A percentile compares a stretch with the other conserved stretches of the same genome.
Evolutionary conservation across 2,888 invertebrate species (phyloP).

Genomic region (Eupithecia abbreviata): DNA sequence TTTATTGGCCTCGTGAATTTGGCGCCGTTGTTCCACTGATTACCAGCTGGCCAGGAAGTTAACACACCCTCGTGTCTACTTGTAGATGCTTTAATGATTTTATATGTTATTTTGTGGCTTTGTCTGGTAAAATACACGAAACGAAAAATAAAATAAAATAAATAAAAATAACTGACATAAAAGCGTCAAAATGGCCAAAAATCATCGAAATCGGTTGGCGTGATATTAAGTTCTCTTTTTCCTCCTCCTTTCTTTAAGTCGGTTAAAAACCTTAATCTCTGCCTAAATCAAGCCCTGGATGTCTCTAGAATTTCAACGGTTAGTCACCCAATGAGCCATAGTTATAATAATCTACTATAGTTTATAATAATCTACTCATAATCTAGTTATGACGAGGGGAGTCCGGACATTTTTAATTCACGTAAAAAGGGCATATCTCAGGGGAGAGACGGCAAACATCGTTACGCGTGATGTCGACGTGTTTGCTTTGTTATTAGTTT

Average conservation of each 20-base stretch:
- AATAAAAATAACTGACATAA: too few relatives aligned
- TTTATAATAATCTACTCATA: slow-evolving; percentile 33
- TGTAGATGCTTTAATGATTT: slow-evolving; percentile 5
- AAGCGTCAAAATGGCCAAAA: too few relatives aligned
- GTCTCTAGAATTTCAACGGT: not conserved
- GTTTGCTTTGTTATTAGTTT: slow-evolving; percentile 40
- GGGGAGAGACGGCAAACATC: slow-evolving; percentile 76
- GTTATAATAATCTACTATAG: slow-evolving; percentile 5
- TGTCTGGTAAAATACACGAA: not conserved
- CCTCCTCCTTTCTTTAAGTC: too few relatives aligned
- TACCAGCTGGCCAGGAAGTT: slow-evolving; percentile 77
- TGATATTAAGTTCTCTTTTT: too few relatives aligned
- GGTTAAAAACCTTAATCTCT: not conserved
- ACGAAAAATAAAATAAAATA: too few relatives aligned
- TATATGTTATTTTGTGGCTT: not conserved
- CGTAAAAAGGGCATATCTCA: slow-evolving; percentile 76
- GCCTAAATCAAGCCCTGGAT: not conserved
- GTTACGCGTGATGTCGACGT: slow-evolving; percentile 61
- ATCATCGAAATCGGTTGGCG: too few relatives aligned
- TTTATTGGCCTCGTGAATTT: slow-evolving; percentile 76
- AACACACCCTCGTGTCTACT: slow-evolving; percentile 40
- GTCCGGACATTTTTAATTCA: slow-evolving; percentile 70
- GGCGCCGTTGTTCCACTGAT: slow-evolving; percentile 72
- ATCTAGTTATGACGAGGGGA: slow-evolving; percentile 57
- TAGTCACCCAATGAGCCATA: not conserved